Base-by-base conservation (phyloP, 2,888 invertebrate genomes). In the Stegophylla sp. region DNA sequence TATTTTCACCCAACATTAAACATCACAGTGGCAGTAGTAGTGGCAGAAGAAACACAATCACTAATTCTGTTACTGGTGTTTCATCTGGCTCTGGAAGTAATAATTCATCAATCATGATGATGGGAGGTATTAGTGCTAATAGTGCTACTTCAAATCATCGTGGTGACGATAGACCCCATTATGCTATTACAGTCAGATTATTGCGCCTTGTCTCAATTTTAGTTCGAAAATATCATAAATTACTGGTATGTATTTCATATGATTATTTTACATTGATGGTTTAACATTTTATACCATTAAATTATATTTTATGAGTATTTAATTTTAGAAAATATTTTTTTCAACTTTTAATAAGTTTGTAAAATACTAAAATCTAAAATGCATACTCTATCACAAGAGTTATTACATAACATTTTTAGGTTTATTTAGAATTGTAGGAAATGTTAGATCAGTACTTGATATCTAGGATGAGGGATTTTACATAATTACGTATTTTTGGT, bases 1-100 rank as follows among this genome's bases (percentile, higher is more conserved):
- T 99, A 82, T 98, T 99, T 87, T 98, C 98, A 34, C 98, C 98
- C 15, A 98, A 97, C 86, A 94, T 98, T n/a, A 98, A 98, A 96
- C 87, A 91, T 96, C 67, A 89, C 23, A 20, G 64, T 41, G 23
- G 51, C 3, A 61, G 23, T 43, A 51, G 13, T 13, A n/a, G 7
- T 53, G 66, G 13, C 1, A 51, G 75, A n/a, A 76, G 64, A 43
- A 76, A 53, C 26, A 61, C 59, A 0, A 76, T 53, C 0, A 43
- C 41, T 9, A 76, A 53, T 12, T 9, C 69, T 10, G 61, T 34
- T 1, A 71, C 5, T n/a, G 26, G 26, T 17, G 59, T 10, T 56
- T 48, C 67, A 17, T 69, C 77, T 15, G n/a, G 43, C 13, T 26
- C 56, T 10, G 43, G 59, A 13, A 74, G 17, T 63, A 63, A 63